phyloP scores from a whole-genome alignment of 2,113 vertebrate genomes.

The Todiramphus saurophagus region DNA sequence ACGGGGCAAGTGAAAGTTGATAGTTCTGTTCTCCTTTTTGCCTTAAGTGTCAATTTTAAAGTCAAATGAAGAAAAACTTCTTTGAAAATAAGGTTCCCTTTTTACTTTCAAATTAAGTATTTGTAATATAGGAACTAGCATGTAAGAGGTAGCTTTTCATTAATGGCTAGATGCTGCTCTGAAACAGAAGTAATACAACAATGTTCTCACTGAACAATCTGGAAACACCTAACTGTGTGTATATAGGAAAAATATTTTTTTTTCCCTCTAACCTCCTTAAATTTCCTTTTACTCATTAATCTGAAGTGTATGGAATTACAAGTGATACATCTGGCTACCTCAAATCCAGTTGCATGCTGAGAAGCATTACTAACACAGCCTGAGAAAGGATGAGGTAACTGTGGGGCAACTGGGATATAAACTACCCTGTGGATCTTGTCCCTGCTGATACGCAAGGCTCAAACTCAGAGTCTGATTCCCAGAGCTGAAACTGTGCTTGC shows the following conservation, averaged over 20 bases:
- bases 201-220: not conserved
- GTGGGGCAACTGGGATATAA: not conserved
- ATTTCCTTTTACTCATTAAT: not conserved
- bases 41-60: not conserved
- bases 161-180: not conserved
- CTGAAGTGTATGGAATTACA: not conserved
- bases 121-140: not conserved
- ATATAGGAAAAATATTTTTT: not conserved
- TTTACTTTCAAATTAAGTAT: not conserved
- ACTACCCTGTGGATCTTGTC: not conserved
- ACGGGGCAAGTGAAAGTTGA: not conserved
- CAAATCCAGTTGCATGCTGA: not conserved
- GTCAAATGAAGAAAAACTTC: not conserved
- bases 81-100: not conserved
- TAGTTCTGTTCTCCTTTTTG: not conserved
- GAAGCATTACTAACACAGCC: not conserved
- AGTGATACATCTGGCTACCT: not conserved
- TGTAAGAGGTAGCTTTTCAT: not conserved
- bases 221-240: not conserved
- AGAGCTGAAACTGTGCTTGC: not conserved
- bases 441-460: not conserved
- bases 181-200: not conserved
- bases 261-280: not conserved
- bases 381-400: not conserved
- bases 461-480: not conserved